phyloP scores from a whole-genome alignment of 2,888 invertebrate species.

The Tuberolachnus salignus region DNA sequence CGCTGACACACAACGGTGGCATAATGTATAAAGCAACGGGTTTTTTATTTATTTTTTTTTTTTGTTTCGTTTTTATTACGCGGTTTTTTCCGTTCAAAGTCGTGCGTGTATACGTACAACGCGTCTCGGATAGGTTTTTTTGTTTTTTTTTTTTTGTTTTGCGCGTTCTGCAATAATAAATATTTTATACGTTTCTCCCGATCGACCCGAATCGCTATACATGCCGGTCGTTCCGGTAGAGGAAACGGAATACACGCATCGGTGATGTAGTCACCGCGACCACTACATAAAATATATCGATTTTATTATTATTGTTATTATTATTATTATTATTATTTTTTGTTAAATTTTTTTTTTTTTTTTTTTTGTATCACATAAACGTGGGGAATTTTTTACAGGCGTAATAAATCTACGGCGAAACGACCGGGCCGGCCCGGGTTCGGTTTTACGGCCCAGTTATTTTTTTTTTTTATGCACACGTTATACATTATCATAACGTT shows the following conservation, averaged over 20 bases:
- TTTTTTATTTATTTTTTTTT: background rate
- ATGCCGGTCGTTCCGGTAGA: background rate
- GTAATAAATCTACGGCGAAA: too few relatives aligned
- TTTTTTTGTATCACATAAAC: background rate
- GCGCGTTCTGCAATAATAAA: conserved; percentile 11
- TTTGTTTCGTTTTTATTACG: background rate
- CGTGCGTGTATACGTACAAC: background rate
- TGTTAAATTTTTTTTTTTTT: background rate
- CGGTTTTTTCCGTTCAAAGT: background rate
- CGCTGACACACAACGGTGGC: too few relatives aligned
- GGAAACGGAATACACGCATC: background rate
- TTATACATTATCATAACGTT: too few relatives aligned
- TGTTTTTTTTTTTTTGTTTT: too few relatives aligned
- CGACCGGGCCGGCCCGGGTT: too few relatives aligned
- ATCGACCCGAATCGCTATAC: background rate
- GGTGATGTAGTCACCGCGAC: background rate
- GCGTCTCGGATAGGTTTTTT: background rate
- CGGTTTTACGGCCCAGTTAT: too few relatives aligned
- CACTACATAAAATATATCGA: conserved; percentile 2
- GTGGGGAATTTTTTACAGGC: too few relatives aligned
- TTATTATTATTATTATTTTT: too few relatives aligned
- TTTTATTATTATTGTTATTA: conserved; percentile 1
- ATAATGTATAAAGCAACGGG: too few relatives aligned
- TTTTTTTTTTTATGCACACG: too few relatives aligned
- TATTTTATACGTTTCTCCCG: background rate